Evolutionary conservation across 2,888 invertebrate genomes (phyloP).

Genomic region (Dascillus cervinus): DNA sequence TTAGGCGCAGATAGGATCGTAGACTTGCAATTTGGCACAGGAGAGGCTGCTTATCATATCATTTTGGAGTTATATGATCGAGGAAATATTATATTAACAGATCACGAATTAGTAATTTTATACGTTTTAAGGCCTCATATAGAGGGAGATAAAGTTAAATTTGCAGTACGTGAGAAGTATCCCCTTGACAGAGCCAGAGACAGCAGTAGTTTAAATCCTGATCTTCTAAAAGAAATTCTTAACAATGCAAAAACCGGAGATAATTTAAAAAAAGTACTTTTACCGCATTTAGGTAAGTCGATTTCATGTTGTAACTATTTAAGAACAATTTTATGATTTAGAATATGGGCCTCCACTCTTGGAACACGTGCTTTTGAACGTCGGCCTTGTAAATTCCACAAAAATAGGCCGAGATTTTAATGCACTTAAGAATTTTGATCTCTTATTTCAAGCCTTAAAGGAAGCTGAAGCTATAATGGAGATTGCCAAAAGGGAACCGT

Average conservation of each 20-base stretch:
- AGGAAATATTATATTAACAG: constrained; percentile 93
- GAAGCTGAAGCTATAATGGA: constrained; percentile 56
- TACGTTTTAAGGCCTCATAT: constrained; percentile 88
- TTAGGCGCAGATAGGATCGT: constrained; percentile 91
- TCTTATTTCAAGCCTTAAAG: constrained; percentile 56
- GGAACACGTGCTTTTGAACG: constrained; percentile 76
- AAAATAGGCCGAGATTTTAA: constrained; percentile 62
- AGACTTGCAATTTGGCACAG: constrained; percentile 89
- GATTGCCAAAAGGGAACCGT: constrained; percentile 45
- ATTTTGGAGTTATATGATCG: constrained; percentile 92
- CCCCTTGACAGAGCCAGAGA: constrained; percentile 70
- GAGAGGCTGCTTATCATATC: constrained; percentile 90
- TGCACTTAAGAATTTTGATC: constrained; percentile 52
- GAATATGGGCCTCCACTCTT: constrained; percentile 89
- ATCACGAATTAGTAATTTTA: constrained; percentile 80
- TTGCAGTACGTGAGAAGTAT: constrained; percentile 90
- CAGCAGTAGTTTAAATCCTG: constrained; percentile 47
- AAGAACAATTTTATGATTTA: constrained; percentile 29
- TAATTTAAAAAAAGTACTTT: constrained; percentile 70
- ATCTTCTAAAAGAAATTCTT: constrained; percentile 53
- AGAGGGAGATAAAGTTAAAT: constrained; percentile 84
- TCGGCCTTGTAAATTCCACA: constrained; percentile 55
- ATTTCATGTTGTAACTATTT: constrained; percentile 1
- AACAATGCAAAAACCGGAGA: constrained; percentile 62
- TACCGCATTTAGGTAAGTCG: constrained; percentile 63